phyloP scores from a whole-genome alignment of 2,797 vertebrate species.

The Simalia tracyae region DNA sequence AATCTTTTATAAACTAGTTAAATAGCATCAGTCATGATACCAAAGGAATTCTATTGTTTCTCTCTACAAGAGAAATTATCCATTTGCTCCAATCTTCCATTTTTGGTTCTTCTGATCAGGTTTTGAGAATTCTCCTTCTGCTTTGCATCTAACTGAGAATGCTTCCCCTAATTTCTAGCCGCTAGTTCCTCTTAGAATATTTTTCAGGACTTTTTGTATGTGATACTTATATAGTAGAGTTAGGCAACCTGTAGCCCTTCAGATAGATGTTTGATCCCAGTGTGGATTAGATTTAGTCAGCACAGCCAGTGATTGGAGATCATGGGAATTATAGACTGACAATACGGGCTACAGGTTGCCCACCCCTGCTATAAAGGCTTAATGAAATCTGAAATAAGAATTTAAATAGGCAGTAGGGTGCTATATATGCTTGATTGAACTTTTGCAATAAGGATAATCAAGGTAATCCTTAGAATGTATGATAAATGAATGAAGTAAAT shows the following conservation, averaged over 20 bases:
- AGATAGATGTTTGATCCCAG: not conserved
- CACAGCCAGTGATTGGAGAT: not conserved
- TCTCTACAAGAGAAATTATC: not conserved
- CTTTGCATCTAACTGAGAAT: conserved; percentile 14
- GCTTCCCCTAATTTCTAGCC: conserved; percentile 13
- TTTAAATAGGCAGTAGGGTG: not conserved
- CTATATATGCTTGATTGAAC: not conserved
- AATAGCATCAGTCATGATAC: not conserved
- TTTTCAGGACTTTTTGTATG: conserved; percentile 44
- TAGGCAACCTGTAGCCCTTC: not conserved
- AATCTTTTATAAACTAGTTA: not conserved
- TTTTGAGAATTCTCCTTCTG: conserved; percentile 32
- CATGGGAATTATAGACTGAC: not conserved
- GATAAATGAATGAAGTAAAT: not conserved
- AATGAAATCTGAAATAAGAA: not conserved
- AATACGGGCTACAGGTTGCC: not conserved
- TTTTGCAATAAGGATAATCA: not conserved
- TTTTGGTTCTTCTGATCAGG: not conserved
- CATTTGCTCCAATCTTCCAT: not conserved
- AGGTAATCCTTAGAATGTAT: not conserved
- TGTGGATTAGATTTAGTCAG: not conserved
- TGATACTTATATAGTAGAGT: not conserved
- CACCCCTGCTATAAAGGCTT: not conserved
- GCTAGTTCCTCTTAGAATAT: conserved; percentile 43
- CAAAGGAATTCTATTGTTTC: not conserved